Evolutionary conservation across 2,797 vertebrate species (phyloP), one percentile per base, ranked within the genome.

Genomic region (Syngnathus rostellatus): DNA sequence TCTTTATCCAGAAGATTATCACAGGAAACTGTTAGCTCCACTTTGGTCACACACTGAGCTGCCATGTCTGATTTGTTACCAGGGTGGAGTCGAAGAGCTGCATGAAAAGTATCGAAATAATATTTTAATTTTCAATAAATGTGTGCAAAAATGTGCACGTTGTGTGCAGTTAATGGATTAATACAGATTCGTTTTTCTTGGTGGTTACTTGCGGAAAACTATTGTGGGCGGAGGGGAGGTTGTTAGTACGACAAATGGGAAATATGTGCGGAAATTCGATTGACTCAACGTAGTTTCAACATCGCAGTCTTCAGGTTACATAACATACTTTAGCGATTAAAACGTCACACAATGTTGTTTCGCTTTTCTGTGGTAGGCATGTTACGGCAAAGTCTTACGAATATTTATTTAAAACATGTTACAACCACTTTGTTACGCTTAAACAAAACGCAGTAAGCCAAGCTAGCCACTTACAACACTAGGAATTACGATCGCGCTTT

Each of bases 1-100:
- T 98, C 95, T 73, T 85, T 91, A 77, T 97, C 94, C 79, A 97
- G 87, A 25, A 98, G 94, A 72, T 90, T 87, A 23, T 87, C 86
- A 79, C 97, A 98, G 70, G 92, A 93, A 70, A 97, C 82, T 0
- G 93, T 91, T 67, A 97, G 89, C 85, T 97, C 92, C 77, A 97
- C 86, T 70, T 93, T 91, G 68, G 91, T 90, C 67, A 97, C 90
- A 66, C 93, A 98, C 31, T 87, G 88, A 1, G 82, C 73, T 39
- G 95, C 95, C 96, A 99, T 99, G 71, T 12, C 69, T 40, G 66
- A 46, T 51, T 3, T 23, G 51, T 8, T 2, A 39, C 6, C 63
- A 23, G 17, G 6, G 12, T 62, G 59, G 39, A 19, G 21, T 62
- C 41, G 45, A 16, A 62, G 21, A 6, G 3, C 12, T 4, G 31